These are phyloP conservation scores for Exaiptasia diaphana DNA, from an alignment of 64 coral and sea anemone species.

Conservation along the genomic window DNA sequence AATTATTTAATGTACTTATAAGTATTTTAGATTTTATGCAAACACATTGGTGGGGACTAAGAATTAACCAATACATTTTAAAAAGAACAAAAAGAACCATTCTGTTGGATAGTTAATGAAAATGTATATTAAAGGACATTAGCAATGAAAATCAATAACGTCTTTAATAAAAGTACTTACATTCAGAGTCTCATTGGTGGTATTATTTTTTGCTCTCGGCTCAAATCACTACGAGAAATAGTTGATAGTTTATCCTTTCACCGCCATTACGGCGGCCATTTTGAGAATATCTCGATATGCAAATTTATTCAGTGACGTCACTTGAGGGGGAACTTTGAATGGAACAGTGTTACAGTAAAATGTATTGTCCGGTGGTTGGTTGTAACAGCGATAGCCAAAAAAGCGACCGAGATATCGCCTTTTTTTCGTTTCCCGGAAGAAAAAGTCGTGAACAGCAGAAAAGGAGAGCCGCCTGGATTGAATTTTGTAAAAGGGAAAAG, in stretches of 20 bases:
- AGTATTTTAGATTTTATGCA: too few species aligned
- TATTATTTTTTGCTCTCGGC: neutral
- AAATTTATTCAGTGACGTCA: neutral
- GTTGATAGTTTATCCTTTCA: neutral
- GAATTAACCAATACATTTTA: too few species aligned
- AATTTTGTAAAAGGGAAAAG: too few species aligned
- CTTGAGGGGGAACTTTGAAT: neutral
- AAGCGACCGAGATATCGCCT: neutral
- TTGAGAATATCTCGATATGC: neutral
- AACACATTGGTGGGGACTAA: too few species aligned
- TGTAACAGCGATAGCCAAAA: slow-evolving; percentile 8
- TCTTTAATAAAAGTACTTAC: neutral
- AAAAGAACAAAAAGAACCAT: too few species aligned
- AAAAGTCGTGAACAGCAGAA: too few species aligned
- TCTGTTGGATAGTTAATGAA: too few species aligned
- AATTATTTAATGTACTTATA: too few species aligned
- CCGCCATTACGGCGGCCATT: neutral
- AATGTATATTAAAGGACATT: too few species aligned
- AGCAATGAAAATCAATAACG: neutral
- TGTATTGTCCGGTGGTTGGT: neutral
- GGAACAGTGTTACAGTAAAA: neutral
- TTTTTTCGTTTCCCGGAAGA: too few species aligned
- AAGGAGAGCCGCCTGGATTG: too few species aligned
- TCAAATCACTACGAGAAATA: neutral
- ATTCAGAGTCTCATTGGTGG: neutral